A percentile compares a stretch with the other conserved stretches of the same genome.
Evolutionary conservation across 2,888 invertebrate species (phyloP).

Genomic region (Xiphydria camelus): DNA sequence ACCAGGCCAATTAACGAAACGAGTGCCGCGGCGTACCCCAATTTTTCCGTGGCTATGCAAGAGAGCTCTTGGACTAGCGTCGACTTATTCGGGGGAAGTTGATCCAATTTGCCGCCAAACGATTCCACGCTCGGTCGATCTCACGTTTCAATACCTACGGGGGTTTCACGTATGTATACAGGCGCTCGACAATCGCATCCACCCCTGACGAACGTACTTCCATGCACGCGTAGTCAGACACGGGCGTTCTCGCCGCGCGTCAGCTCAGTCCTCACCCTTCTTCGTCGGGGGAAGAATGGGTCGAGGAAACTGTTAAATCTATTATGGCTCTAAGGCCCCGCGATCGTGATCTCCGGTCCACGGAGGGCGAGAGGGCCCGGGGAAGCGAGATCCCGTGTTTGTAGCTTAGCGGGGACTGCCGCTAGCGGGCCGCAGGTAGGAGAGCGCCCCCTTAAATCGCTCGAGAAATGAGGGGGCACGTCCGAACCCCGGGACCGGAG

Average conservation of each 20-base stretch:
- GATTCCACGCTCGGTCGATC: conserved; percentile 6
- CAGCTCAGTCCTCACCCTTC: conserved; percentile 2
- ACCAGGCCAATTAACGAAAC: no score
- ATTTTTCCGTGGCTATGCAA: no score
- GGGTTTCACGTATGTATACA: background rate
- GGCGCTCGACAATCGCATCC: no score
- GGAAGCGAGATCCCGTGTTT: conserved; percentile 16
- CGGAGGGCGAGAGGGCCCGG: conserved; percentile 12
- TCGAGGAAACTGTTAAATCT: conserved; percentile 45
- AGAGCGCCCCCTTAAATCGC: conserved; percentile 29
- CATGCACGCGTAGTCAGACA: no score
- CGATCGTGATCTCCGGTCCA: conserved; percentile 32
- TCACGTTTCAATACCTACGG: background rate
- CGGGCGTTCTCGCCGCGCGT: background rate
- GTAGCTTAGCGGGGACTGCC: conserved; percentile 32
- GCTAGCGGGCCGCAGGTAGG: conserved; percentile 44
- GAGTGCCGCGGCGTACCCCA: no score
- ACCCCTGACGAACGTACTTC: no score
- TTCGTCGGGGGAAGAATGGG: conserved; percentile 3
- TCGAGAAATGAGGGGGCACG: conserved; percentile 31
- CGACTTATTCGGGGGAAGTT: no score
- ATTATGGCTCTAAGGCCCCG: conserved; percentile 33
- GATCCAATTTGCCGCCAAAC: conserved; percentile 15
- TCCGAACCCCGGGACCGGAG: background rate
- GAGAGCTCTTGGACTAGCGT: no score